phyloP scores from a whole-genome alignment of 2,797 vertebrate genomes.

The Sitta carolinensis region DNA sequence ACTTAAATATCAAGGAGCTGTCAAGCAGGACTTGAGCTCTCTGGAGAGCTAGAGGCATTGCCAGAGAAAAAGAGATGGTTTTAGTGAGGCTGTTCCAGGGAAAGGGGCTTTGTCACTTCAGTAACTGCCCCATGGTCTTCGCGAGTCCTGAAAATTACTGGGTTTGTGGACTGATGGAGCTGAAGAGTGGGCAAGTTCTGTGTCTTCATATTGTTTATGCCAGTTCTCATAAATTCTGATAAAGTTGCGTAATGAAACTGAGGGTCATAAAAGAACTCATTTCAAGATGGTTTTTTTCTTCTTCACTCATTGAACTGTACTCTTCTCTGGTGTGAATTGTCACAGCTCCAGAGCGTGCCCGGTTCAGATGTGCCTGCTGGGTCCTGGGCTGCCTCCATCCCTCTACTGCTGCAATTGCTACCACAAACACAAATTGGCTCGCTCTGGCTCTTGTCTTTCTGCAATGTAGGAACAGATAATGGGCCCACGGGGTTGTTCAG shows the following conservation, averaged over 20 bases:
- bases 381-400: conserved; percentile 3
- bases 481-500: conserved; percentile 30
- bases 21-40: conserved; percentile 7
- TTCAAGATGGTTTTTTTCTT: background rate
- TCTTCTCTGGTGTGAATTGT: background rate
- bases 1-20: conserved; percentile 2
- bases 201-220: background rate
- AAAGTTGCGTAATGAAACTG: background rate
- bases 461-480: background rate
- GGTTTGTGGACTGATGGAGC: background rate
- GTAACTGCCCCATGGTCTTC: background rate
- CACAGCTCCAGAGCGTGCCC: background rate
- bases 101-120: background rate
- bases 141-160: background rate
- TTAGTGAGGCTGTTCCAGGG: background rate
- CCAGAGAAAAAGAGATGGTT: background rate
- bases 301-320: background rate
- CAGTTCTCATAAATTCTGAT: background rate
- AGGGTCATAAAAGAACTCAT: background rate
- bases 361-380: background rate
- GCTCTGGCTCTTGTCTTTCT: background rate
- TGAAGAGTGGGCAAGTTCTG: background rate
- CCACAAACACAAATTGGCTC: background rate
- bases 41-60: background rate
- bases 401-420: background rate